These are phyloP conservation scores for Spilarctia lutea DNA, from an alignment of 2,888 invertebrate genomes.

Conservation along the genomic window DNA sequence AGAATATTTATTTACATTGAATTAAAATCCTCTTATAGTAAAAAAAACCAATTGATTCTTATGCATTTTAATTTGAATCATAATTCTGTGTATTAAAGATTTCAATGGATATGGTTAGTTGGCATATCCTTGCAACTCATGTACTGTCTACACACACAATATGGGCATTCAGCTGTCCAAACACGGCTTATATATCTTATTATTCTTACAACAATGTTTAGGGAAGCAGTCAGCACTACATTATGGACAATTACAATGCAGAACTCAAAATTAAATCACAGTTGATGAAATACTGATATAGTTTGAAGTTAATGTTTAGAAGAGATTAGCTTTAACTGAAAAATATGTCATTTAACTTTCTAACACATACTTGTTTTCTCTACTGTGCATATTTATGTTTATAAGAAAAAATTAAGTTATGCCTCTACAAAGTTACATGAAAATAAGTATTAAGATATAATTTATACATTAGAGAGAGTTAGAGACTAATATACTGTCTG, in stretches of 20 bases:
- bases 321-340: background rate
- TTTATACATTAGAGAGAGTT: too few relatives aligned
- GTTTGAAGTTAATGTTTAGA: background rate
- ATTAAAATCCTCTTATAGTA: background rate
- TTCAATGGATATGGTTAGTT: background rate
- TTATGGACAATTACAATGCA: background rate
- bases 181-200: background rate
- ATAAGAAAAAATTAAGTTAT: constrained; percentile 9
- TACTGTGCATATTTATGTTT: constrained; percentile 22
- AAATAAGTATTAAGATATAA: background rate
- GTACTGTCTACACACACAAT: background rate
- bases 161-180: background rate
- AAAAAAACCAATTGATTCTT: too few relatives aligned
- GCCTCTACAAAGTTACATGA: background rate
- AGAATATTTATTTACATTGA: background rate
- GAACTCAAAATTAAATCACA: too few relatives aligned
- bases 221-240: background rate
- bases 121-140: background rate
- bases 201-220: background rate
- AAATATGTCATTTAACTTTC: background rate
- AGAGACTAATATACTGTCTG: background rate
- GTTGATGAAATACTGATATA: too few relatives aligned
- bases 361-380: background rate
- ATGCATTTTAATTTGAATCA: too few relatives aligned
- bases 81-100: background rate